A percentile compares a stretch with the other conserved stretches of the same genome.
These are phyloP conservation scores for Guaruba guarouba DNA, from an alignment of 2,113 vertebrate genomes.

Conservation along the genomic window DNA sequence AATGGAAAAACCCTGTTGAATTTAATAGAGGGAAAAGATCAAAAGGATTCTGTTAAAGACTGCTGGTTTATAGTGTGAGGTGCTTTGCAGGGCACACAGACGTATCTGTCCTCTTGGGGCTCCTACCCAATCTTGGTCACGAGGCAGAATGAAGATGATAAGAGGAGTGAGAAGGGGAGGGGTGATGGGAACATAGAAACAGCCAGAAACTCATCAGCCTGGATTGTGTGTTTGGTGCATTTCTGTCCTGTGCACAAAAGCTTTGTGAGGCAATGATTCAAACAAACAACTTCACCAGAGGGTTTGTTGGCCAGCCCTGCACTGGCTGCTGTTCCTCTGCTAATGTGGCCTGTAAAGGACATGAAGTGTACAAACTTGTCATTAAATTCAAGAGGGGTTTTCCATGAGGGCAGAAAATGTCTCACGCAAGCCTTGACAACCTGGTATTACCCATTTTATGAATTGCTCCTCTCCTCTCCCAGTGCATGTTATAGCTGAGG, in stretches of 20 bases:
- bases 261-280: neutral
- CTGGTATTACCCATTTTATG: neutral
- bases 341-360: neutral
- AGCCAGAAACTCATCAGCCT: neutral
- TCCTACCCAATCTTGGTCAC: neutral
- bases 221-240: neutral
- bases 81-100: neutral
- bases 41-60: neutral
- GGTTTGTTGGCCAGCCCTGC: neutral
- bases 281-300: neutral
- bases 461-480: neutral
- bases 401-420: neutral
- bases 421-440: neutral
- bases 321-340: neutral
- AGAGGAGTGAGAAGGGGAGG: neutral
- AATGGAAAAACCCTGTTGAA: constrained; percentile 51
- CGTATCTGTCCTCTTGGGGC: neutral
- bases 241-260: neutral
- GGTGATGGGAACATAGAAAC: neutral
- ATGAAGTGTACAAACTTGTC: neutral
- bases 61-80: neutral
- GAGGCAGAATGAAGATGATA: neutral
- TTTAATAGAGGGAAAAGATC: neutral
- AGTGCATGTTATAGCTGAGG: neutral
- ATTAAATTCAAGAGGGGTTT: constrained; percentile 28